Evolutionary conservation across 2,797 vertebrate genomes (phyloP).

Genomic region (Phoebastria nigripes): DNA sequence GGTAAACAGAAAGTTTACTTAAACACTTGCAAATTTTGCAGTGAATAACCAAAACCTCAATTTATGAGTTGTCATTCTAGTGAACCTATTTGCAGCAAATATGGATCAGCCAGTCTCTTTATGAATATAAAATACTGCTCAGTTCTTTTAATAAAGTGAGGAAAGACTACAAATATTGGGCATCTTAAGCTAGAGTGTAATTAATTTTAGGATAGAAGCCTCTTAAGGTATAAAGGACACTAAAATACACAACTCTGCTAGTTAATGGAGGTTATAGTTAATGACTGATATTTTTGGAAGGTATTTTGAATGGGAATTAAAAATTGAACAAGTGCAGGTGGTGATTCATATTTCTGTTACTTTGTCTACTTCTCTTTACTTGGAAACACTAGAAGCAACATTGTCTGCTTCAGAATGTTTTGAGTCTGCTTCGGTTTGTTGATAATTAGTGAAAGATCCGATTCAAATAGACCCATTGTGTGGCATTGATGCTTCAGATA

Average conservation of each 20-base stretch:
- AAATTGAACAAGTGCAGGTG: neutral
- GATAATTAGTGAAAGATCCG: neutral
- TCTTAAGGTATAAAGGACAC: neutral
- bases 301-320: neutral
- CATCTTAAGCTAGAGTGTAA: neutral
- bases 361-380: neutral
- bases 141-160: neutral
- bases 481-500: neutral
- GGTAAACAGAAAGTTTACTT: slow-evolving; percentile 67
- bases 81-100: neutral
- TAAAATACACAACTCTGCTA: neutral
- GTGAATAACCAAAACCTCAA: neutral
- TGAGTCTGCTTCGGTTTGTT: neutral
- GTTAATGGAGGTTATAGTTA: neutral
- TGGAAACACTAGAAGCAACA: neutral
- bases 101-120: neutral
- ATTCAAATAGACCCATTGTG: neutral
- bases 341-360: neutral
- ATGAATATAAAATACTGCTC: neutral
- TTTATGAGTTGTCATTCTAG: neutral
- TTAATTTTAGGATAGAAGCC: neutral
- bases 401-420: neutral
- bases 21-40: neutral
- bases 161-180: neutral
- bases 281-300: neutral